Evolutionary conservation across 2,113 vertebrate species (phyloP).

Genomic region (Gorilla gorilla): DNA sequence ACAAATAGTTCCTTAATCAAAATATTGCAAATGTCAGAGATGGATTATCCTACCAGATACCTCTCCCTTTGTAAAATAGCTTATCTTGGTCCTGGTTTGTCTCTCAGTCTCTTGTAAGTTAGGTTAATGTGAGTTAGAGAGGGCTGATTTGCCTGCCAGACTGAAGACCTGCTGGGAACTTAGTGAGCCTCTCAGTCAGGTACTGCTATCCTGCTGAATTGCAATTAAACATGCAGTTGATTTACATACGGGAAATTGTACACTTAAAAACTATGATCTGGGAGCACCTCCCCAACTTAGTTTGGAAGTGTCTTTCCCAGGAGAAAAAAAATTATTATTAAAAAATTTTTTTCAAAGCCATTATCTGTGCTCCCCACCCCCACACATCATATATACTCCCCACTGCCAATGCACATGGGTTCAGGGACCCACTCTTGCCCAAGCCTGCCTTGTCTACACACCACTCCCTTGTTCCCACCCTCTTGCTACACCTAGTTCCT

Average conservation of each 20-base stretch:
- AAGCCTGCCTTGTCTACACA: not conserved
- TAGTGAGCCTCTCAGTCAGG: not conserved
- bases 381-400: not conserved
- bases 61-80: not conserved
- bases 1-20: not conserved
- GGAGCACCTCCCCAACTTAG: not conserved
- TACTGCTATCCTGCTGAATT: not conserved
- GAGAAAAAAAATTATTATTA: not conserved
- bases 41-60: not conserved
- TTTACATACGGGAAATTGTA: not conserved
- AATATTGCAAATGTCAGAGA: not conserved
- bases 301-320: not conserved
- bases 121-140: not conserved
- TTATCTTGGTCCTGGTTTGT: not conserved
- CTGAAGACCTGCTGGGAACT: not conserved
- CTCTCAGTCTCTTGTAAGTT: slow-evolving; percentile 19
- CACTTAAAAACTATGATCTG: not conserved
- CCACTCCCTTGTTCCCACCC: not conserved
- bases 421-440: not conserved
- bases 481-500: not conserved
- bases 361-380: not conserved
- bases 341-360: not conserved
- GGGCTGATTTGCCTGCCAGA: not conserved
- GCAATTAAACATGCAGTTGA: not conserved
- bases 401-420: not conserved